Conservation (phyloP, 2,888 invertebrate genomes). For the Fissipunctia ypsillon region DNA sequence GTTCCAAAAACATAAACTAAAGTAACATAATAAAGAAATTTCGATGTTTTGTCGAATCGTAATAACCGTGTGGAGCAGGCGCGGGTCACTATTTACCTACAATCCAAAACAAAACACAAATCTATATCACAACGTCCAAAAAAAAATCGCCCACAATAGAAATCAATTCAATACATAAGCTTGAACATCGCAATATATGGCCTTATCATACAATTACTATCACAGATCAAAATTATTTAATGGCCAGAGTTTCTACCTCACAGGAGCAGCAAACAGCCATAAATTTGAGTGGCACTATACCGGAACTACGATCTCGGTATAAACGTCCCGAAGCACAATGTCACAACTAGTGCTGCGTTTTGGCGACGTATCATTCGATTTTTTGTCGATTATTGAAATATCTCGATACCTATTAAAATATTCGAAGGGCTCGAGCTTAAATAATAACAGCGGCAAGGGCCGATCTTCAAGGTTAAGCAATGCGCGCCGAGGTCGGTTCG, state of each 20-base stretch:
- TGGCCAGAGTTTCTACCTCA: conserved; percentile 76
- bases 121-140: not conserved
- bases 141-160: not conserved
- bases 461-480: not conserved
- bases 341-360: conserved; percentile 55
- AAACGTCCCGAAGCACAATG: conserved; percentile 67
- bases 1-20: not conserved
- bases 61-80: not conserved
- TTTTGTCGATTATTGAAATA: conserved; percentile 11
- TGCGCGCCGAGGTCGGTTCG: not conserved
- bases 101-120: not conserved
- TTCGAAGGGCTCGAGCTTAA: not conserved
- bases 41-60: not conserved
- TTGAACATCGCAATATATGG: conserved; percentile 15
- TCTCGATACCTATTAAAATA: not conserved
- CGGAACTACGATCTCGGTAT: conserved; percentile 78
- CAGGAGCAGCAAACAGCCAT: conserved; percentile 79
- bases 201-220: conserved; percentile 65
- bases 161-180: conserved; percentile 8
- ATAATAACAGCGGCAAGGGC: not conserved
- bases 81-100: not conserved
- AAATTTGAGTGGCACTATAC: conserved; percentile 77
- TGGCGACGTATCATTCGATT: conserved; percentile 2
- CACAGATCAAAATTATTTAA: conserved; percentile 82
- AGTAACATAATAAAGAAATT: not conserved